Percentiles rank a stretch among this genome's conserved stretches.
Conservation (phyloP, 2,888 invertebrate species). For the Hemaris fuciformis region DNA sequence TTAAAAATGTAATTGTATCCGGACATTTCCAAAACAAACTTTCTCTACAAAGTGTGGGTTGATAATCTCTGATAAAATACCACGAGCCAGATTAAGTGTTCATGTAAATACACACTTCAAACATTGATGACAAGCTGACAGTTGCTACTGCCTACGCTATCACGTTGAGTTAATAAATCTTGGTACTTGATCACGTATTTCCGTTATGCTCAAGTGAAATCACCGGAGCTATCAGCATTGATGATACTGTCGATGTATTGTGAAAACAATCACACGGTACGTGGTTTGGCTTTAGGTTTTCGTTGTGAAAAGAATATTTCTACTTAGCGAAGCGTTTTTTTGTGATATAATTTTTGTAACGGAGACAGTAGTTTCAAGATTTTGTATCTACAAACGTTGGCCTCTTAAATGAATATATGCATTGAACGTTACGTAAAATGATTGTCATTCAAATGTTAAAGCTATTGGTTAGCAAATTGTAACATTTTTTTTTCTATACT, state of each 20-base stretch:
- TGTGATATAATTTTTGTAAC: too few species aligned
- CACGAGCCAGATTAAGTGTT: constrained; percentile 19
- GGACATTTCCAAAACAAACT: neutral
- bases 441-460: too few species aligned
- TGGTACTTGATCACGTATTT: constrained; percentile 19
- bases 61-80: constrained; percentile 5
- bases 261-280: neutral
- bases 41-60: constrained; percentile 1
- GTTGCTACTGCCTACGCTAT: constrained; percentile 52
- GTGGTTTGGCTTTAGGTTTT: neutral
- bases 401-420: too few species aligned
- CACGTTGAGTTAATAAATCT: constrained; percentile 29
- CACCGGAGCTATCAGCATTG: neutral
- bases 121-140: constrained; percentile 37
- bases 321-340: too few species aligned
- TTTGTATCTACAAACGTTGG: too few species aligned
- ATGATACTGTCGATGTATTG: neutral
- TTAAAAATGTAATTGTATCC: neutral
- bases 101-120: constrained; percentile 31
- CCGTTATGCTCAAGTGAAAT: neutral
- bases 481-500: too few species aligned
- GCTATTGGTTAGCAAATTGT: too few species aligned
- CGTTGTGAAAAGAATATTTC: neutral
- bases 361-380: too few species aligned
- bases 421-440: too few species aligned